Evolutionary conservation across 2,888 invertebrate genomes (phyloP).

Genomic region (Clitarchus hookeri): DNA sequence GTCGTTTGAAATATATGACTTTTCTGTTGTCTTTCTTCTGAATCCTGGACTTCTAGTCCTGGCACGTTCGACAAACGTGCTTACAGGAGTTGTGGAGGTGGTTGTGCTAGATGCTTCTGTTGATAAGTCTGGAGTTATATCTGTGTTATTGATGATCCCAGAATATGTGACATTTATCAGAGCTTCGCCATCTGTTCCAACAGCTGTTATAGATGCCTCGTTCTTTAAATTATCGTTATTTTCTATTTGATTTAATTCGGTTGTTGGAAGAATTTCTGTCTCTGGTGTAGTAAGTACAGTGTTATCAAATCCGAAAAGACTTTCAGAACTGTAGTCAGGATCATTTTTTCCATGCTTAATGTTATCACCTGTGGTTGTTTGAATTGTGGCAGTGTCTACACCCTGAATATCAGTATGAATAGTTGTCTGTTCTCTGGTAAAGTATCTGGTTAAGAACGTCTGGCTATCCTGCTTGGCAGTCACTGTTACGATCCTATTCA

Average conservation of each 20-base stretch:
- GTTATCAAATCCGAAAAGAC: background rate
- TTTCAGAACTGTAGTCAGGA: background rate
- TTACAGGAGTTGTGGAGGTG: background rate
- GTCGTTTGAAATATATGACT: background rate
- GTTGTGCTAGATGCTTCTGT: background rate
- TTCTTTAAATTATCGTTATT: background rate
- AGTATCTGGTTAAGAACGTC: constrained; percentile 1
- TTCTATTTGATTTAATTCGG: background rate
- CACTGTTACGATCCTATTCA: constrained; percentile 36
- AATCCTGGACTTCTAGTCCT: background rate
- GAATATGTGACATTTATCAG: background rate
- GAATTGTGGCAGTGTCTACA: background rate
- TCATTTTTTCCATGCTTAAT: background rate
- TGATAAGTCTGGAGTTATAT: background rate
- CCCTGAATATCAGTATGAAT: background rate
- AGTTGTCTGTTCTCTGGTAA: constrained; percentile 3
- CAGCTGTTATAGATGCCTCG: background rate
- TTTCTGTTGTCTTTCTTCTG: background rate
- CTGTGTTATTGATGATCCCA: background rate
- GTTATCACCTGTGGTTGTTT: background rate
- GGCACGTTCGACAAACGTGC: background rate
- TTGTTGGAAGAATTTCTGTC: background rate
- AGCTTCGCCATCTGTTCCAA: background rate
- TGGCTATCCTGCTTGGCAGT: constrained; percentile 34
- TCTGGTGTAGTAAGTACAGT: background rate